Base-by-base conservation (phyloP, 2,113 vertebrate species). In the Dromas ardeola region DNA sequence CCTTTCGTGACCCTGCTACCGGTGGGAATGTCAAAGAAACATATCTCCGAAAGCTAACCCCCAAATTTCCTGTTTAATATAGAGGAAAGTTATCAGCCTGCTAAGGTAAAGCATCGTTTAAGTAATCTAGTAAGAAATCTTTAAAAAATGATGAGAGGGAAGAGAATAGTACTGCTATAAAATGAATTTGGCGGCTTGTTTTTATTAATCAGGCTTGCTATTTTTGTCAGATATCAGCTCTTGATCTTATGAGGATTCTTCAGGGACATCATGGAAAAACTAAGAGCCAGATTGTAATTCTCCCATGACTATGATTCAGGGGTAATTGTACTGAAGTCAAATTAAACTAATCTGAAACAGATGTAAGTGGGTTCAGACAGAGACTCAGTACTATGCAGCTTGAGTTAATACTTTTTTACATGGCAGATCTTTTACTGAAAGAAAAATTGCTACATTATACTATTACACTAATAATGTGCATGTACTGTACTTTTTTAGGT, bases 241-340 rank as follows among this genome's bases (percentile, higher is more conserved):
- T 89, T 95, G 81, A 97, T 96, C 91, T 89, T 89, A 81, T 50
- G 36, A 95, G 7, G 12, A 89, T 93, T 89, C 56, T 96, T 91
- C 32, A 56, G 83, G 67, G 81, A 69, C 77, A 93, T 86, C 1
- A 73, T 70, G 81, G 81, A 79, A 95, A 95, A 95, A 89, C 56
- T 49, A 55, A 69, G 40, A 91, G 66, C 56, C 88, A 95, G 77
- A 95, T 53, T 95, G 77, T 69, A 89, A 85, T 93, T 95, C 73
- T 96, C 77, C 77, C 58, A 36, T 72, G 77, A 89, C 49, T 85
- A 21, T 95, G 89, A 97, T 94, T 81, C 58, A 77, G 86, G 73
- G 94, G 89, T 96, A 97, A 94, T 95, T 97, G 93, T 91, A 91
- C 81, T 95, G 66, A 91, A 96, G 89, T 94, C 4, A 93, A 96